phyloP scores from a whole-genome alignment of 1,140 invertebrate genomes.

The Drosophila albomicans region DNA sequence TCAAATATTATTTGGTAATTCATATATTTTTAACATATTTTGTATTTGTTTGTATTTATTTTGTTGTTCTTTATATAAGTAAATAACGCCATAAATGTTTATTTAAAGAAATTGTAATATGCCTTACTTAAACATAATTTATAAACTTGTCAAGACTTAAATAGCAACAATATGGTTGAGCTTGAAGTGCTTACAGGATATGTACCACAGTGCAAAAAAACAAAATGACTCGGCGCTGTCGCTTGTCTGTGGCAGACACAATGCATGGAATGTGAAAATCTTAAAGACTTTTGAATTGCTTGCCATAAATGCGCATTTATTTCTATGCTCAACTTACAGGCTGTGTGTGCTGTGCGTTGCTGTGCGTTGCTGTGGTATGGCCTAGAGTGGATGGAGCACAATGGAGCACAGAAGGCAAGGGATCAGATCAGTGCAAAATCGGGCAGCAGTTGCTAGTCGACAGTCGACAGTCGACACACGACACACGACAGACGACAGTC shows the following conservation, averaged over 20 bases:
- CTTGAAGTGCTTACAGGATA: slow-evolving; percentile 20
- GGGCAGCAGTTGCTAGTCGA: slow-evolving; percentile 15
- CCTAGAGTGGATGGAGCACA: slow-evolving; percentile 3
- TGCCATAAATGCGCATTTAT: slow-evolving; percentile 83
- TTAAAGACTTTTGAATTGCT: slow-evolving; percentile 84
- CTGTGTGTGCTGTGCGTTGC: background rate
- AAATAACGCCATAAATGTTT: no score
- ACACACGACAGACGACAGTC: background rate
- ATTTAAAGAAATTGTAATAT: no score
- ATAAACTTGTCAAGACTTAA: background rate
- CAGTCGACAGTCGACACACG: slow-evolving; percentile 22
- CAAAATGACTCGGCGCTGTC: slow-evolving; percentile 60
- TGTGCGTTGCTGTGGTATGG: slow-evolving; percentile 4
- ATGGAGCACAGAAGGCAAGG: slow-evolving; percentile 24
- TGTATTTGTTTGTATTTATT: no score
- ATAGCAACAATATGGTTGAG: background rate
- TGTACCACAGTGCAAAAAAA: slow-evolving; percentile 16
- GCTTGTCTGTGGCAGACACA: slow-evolving; percentile 73
- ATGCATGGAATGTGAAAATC: slow-evolving; percentile 82
- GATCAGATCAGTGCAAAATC: slow-evolving; percentile 24
- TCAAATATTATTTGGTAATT: background rate
- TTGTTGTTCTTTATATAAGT: no score
- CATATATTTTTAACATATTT: background rate
- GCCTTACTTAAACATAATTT: background rate
- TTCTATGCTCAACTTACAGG: slow-evolving; percentile 78